Evolutionary conservation across 1,140 invertebrate genomes (phyloP).

Genomic region (Scaptomyza graminum): DNA sequence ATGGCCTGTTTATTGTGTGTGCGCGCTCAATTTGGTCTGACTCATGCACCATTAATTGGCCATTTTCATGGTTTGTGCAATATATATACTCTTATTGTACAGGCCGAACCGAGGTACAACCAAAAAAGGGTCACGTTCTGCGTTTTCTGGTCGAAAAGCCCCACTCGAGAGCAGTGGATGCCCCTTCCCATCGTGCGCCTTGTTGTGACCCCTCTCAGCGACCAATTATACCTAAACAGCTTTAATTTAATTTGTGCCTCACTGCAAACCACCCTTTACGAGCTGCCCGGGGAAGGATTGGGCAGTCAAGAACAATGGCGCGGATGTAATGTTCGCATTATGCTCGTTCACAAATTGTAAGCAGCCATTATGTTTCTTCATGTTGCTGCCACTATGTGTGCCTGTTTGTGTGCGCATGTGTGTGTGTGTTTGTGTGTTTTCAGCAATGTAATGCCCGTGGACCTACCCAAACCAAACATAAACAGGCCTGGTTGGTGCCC

Average conservation of each 20-base stretch:
- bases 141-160: constrained; percentile 35
- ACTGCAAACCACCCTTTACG: constrained; percentile 22
- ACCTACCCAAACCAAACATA: constrained; percentile 13
- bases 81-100: constrained; percentile 31
- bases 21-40: constrained; percentile 75
- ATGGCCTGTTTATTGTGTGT: constrained; percentile 65
- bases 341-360: constrained; percentile 83
- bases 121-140: constrained; percentile 64
- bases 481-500: constrained; percentile 9
- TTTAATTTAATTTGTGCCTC: constrained; percentile 78
- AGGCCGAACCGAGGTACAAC: constrained; percentile 19
- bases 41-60: constrained; percentile 78
- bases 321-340: constrained; percentile 82
- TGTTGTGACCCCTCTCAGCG: constrained; percentile 69
- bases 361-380: constrained; percentile 82
- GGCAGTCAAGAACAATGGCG: constrained; percentile 68
- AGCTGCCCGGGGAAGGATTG: not conserved
- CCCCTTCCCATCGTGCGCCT: constrained; percentile 4
- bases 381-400: constrained; percentile 47
- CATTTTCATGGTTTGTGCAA: constrained; percentile 76
- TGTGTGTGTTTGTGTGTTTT: constrained; percentile 16
- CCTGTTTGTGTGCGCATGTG: constrained; percentile 23
- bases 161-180: constrained; percentile 31
- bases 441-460: constrained; percentile 62
- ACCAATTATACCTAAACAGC: constrained; percentile 82